Evolutionary conservation across 2,797 vertebrate genomes (phyloP).

Genomic region (Channa striata): DNA sequence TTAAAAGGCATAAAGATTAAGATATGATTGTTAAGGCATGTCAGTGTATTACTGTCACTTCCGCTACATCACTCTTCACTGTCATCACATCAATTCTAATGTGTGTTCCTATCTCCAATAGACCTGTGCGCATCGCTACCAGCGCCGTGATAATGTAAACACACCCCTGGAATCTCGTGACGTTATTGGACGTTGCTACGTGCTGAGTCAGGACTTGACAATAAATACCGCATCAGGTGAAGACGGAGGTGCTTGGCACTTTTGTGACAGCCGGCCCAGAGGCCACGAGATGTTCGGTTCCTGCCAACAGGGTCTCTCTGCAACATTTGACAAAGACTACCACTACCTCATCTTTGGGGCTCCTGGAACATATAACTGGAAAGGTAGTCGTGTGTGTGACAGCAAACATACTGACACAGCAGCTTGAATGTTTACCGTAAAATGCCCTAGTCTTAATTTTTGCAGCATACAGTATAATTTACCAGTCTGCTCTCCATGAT

Average conservation of each 20-base stretch:
- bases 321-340: slow-evolving; percentile 92
- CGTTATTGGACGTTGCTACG: slow-evolving; percentile 94
- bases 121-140: slow-evolving; percentile 97
- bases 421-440: no score
- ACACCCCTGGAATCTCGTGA: slow-evolving; percentile 86
- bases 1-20: no score
- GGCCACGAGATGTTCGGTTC: slow-evolving; percentile 95
- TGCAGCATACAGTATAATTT: no score
- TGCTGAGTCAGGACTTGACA: slow-evolving; percentile 90
- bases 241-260: slow-evolving; percentile 91
- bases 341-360: slow-evolving; percentile 96
- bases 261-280: slow-evolving; percentile 87
- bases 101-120: slow-evolving; percentile 59
- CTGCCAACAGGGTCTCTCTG: slow-evolving; percentile 97
- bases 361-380: slow-evolving; percentile 97
- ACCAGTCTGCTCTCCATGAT: no score
- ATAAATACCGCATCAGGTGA: slow-evolving; percentile 71
- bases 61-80: not conserved
- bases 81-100: not conserved
- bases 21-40: not conserved
- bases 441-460: no score
- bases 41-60: no score
- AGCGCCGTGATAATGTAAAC: slow-evolving; percentile 84
- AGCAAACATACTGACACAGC: no score
- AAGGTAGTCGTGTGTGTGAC: slow-evolving; percentile 84